Evolutionary conservation across 1,140 invertebrate species (phyloP), one percentile per base, ranked within the genome.

Genomic region (Drosophila mauritiana): DNA sequence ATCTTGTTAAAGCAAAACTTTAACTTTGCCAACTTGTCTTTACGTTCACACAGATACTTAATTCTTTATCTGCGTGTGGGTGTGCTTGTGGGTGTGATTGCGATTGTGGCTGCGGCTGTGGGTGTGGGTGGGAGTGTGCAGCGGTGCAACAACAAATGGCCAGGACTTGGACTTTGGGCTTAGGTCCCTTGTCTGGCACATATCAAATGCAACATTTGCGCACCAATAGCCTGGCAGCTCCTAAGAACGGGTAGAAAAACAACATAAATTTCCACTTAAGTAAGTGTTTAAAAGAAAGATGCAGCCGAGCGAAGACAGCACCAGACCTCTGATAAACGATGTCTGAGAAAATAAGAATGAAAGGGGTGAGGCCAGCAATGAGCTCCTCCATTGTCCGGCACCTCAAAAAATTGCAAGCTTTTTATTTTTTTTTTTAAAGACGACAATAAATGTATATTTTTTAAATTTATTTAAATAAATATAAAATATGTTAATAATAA

Each of bases 1-100:
- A 89, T 89, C 84, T 89, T 89, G 84, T 89, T 89, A 89, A 89
- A 89, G 84, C 68, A 89, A 89, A 88, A 89, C 80, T 89, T 84
- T 36, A 84, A 89, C 84, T 89, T 89, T 89, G 73, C 85, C 84
- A 89, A 89, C 77, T 84, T 78, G 72, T 59, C 84, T 88, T 88
- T 89, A 86, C 75, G 78, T 78, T 62, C 53, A 72, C 80, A 53
- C 49, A 76, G 57, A 72, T 72, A 78, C 75, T 70, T 72, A 78
- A 53, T 72, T 70, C 64, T 80, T 55, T 73, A 73, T 54, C 55
- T 61, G 54, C 57, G 63, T 61, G 31, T 54, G 25, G 22, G 43
- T 49, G 36, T 59, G 62, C 31, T 31, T 31, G 31, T 27, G 25
- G 6, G 6, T 27, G 25, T 31, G 31, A 3, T 7, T 31, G 39